A percentile compares a stretch with the other conserved stretches of the same genome.
These are phyloP conservation scores for Struthio camelus DNA, from an alignment of 2,113 vertebrate genomes.

Conservation along the genomic window DNA sequence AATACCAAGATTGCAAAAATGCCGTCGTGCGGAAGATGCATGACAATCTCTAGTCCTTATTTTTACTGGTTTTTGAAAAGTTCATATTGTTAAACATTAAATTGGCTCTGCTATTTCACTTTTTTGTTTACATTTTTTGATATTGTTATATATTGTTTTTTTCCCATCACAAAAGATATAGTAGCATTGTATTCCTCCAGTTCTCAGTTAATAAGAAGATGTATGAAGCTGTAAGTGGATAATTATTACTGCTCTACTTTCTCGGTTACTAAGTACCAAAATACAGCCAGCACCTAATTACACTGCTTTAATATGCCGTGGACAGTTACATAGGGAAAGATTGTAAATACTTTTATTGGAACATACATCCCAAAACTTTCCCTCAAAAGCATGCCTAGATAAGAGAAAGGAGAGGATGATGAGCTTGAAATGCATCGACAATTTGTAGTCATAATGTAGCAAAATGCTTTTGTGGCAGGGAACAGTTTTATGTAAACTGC, in stretches of 20 bases:
- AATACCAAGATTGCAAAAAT: not conserved
- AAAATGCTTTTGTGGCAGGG: not conserved
- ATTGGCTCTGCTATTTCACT: not conserved
- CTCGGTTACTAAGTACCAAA: rapidly evolving
- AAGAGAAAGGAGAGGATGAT: not conserved
- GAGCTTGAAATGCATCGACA: not conserved
- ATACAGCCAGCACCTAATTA: not conserved
- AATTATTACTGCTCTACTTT: not conserved
- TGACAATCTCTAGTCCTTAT: not conserved
- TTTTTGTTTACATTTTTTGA: not conserved
- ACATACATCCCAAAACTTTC: not conserved
- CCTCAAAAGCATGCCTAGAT: not conserved
- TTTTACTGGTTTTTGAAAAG: not conserved
- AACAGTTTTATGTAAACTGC: constrained; percentile 3
- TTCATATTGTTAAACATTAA: not conserved
- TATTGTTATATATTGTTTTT: not conserved
- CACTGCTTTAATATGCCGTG: not conserved
- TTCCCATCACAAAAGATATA: not conserved
- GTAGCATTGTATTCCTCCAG: not conserved
- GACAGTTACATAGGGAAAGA: not conserved
- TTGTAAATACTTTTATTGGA: not conserved
- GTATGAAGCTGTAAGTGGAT: not conserved
- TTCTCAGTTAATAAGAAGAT: not conserved
- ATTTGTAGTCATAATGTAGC: not conserved
- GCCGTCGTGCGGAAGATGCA: rapidly evolving